Evolutionary conservation across 2,797 vertebrate genomes (phyloP), one percentile per base, ranked within the genome.

Genomic region (Dendrocincla tyrannina): DNA sequence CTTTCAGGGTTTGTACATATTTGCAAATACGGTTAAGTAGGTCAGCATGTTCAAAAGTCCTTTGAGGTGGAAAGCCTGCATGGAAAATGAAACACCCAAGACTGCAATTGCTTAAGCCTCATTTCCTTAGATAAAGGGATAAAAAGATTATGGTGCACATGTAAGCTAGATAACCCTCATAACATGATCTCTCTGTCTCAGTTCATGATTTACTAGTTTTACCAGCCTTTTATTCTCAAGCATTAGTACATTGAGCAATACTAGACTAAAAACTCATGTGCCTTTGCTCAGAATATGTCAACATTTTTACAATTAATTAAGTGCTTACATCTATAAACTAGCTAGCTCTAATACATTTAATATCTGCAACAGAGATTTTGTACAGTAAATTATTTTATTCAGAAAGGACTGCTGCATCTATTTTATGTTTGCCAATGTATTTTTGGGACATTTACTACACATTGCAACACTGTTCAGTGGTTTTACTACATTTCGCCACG

Each of bases 101-200:
- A 19, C 33, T 9, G 11, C 63, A 82, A 50, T 83, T 89, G 49
- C 85, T 89, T 91, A 91, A 89, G 56, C 73, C 30, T 91, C 23
- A 63, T 67, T 91, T 85, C 78, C 91, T 70, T 67, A 80, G 89
- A 79, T 91, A 85, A 88, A 70, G 93, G 77, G 80, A 83, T 88
- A 68, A 81, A 95, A 78, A 39, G 50, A 89, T 93, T 74, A 83
- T 39, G 46, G 63, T 33, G 70, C 25, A 49, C 12, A 62, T 2
- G 11, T 66, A 35, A 62, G 53, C 17, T 17, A 56, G 39, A 25
- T 73, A 91, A 83, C 14, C 13, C 39, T 28, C 17, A 28, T 20
- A 30, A 50, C 1, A 1, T 8, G n/a, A 33, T 23, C 13, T 20
- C 25, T 56, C 33, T 14, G 44, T 47, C 50, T 66, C 52, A 44